Conservation (phyloP, 1,140 invertebrate species). For the Procambarus virginalis region DNA sequence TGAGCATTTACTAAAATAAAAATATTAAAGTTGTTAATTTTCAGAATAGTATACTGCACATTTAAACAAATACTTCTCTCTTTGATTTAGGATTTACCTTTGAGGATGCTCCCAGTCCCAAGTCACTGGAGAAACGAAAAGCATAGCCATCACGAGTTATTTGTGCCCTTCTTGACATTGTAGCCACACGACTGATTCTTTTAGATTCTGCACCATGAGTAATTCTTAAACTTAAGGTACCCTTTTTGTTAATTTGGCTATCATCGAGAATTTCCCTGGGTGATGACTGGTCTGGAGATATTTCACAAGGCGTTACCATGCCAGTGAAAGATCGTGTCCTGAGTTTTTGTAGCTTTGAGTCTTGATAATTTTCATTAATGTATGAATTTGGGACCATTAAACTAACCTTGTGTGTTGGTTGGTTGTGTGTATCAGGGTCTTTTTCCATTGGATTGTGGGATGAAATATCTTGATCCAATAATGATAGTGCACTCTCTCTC, state of each 20-base stretch:
- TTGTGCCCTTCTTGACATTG: slow-evolving; percentile 15
- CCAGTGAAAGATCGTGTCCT: slow-evolving; percentile 49
- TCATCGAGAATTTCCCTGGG: slow-evolving; percentile 13
- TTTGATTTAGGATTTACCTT: slow-evolving; percentile 44
- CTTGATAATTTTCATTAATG: not conserved
- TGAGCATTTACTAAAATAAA: not conserved
- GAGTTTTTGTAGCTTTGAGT: not conserved
- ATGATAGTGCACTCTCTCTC: not conserved
- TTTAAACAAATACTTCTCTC: slow-evolving; percentile 55
- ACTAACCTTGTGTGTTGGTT: not conserved
- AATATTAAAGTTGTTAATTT: not conserved
- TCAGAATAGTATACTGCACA: not conserved
- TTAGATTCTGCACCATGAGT: slow-evolving; percentile 5
- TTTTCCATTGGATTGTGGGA: not conserved
- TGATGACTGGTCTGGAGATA: not conserved
- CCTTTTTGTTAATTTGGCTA: not conserved
- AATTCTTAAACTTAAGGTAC: slow-evolving; percentile 17
- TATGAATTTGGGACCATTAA: slow-evolving; percentile 8
- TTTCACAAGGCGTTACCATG: slow-evolving; percentile 26
- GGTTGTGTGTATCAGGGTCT: not conserved
- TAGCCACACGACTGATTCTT: not conserved
- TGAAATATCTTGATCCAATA: not conserved
- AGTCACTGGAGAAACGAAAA: slow-evolving; percentile 48
- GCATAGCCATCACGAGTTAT: slow-evolving; percentile 17
- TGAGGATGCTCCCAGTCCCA: slow-evolving; percentile 30